Evolutionary conservation across 2,797 vertebrate genomes (phyloP).

Genomic region (Myotis daubentonii): DNA sequence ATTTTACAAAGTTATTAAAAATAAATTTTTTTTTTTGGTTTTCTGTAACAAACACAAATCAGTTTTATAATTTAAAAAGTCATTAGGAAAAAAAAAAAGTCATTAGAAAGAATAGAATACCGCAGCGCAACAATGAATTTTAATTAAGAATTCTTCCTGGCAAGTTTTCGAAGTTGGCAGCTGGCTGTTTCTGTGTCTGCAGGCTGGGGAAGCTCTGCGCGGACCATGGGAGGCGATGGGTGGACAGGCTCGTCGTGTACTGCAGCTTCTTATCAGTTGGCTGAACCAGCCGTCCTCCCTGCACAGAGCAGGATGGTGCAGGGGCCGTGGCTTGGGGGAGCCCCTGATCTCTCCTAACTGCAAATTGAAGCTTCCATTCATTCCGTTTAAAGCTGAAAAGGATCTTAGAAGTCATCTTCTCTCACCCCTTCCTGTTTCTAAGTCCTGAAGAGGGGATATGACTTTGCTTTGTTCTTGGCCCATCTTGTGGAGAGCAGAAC

Average conservation of each 20-base stretch:
- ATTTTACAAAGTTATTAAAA: slow-evolving; percentile 58
- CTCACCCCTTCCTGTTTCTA: background rate
- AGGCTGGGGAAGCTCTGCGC: background rate
- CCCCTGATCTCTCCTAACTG: background rate
- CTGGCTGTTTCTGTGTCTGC: background rate
- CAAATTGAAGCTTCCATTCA: background rate
- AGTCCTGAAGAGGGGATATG: background rate
- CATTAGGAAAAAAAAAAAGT: slow-evolving; percentile 59
- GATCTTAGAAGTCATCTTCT: background rate
- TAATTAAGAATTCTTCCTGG: slow-evolving; percentile 59
- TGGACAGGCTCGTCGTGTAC: background rate
- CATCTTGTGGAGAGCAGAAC: background rate
- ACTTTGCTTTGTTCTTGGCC: background rate
- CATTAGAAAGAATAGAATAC: slow-evolving; percentile 54
- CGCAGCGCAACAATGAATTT: slow-evolving; percentile 9
- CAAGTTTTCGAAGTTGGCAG: slow-evolving; percentile 32
- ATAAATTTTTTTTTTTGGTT: slow-evolving; percentile 57
- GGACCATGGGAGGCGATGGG: background rate
- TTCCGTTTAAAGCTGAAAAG: background rate
- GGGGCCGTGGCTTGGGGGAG: background rate
- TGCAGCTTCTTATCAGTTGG: slow-evolving; percentile 12
- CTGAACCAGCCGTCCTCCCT: background rate
- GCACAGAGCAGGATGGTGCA: background rate
- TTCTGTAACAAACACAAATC: slow-evolving; percentile 44
- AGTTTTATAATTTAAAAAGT: slow-evolving; percentile 62